These are phyloP conservation scores for Diceros bicornis DNA, from an alignment of 2,797 vertebrate species.

Conservation along the genomic window DNA sequence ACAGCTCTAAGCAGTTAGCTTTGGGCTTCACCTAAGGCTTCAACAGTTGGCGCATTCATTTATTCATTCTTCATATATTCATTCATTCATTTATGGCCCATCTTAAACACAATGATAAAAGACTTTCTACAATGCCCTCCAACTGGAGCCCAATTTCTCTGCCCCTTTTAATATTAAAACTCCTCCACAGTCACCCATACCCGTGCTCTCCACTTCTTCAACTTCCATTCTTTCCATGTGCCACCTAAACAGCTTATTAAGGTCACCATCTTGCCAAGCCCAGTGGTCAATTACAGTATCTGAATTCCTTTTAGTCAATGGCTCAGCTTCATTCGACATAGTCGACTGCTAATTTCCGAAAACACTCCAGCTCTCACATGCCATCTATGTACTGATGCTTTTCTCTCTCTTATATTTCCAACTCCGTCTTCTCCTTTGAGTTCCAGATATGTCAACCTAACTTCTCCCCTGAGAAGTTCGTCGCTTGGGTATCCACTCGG, in stretches of 20 bases:
- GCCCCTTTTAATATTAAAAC: not conserved
- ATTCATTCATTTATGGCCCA: not conserved
- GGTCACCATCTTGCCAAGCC: not conserved
- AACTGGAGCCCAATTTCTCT: not conserved
- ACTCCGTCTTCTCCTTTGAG: not conserved
- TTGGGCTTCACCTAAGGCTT: not conserved
- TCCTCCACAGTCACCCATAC: not conserved
- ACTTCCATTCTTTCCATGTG: not conserved
- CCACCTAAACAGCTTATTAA: not conserved
- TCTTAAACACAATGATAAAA: not conserved
- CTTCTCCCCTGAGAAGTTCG: not conserved
- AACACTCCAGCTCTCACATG: not conserved
- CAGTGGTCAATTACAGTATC: not conserved
- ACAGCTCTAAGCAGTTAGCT: not conserved
- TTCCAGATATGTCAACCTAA: not conserved
- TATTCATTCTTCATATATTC: not conserved
- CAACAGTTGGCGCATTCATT: not conserved
- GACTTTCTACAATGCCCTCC: not conserved
- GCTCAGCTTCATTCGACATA: not conserved
- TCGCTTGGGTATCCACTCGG: not conserved
- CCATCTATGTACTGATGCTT: not conserved
- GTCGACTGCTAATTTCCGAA: not conserved
- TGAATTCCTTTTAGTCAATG: not conserved
- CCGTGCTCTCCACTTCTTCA: not conserved
- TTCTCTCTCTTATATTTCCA: not conserved